phyloP scores from a whole-genome alignment of 2,797 vertebrate genomes.

The Caiman crocodilus region DNA sequence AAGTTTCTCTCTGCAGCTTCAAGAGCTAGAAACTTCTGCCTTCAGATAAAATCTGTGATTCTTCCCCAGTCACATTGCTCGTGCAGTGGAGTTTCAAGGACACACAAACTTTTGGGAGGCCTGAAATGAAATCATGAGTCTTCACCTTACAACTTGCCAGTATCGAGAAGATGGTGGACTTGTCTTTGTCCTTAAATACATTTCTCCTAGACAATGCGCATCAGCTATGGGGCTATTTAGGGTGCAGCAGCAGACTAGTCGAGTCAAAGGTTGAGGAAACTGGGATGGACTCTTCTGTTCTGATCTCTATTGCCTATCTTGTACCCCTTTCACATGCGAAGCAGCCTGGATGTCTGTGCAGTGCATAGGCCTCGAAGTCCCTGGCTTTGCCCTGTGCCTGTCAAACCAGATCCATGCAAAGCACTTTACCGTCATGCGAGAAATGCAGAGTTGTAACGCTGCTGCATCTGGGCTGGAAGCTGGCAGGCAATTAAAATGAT shows the following conservation, averaged over 20 bases:
- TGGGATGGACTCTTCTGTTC: neutral
- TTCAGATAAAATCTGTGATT: neutral
- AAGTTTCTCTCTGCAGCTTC: neutral
- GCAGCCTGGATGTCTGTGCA: neutral
- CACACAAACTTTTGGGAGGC: neutral
- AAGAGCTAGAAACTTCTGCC: neutral
- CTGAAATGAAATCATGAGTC: neutral
- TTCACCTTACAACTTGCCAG: neutral
- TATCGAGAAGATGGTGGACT: neutral
- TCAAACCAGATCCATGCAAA: neutral
- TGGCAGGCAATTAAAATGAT: fast-evolving
- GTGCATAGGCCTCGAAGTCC: neutral
- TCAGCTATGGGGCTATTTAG: neutral
- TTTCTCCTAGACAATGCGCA: too few relatives aligned
- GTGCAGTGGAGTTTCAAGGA: neutral
- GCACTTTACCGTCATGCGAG: neutral
- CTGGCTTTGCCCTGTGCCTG: neutral
- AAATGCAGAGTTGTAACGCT: neutral
- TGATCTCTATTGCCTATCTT: neutral
- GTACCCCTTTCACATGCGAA: neutral
- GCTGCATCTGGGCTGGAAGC: fast-evolving
- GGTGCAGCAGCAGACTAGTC: neutral
- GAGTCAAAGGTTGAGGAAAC: neutral
- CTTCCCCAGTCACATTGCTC: neutral
- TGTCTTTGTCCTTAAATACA: neutral